These are phyloP conservation scores for Anguilla anguilla DNA, from an alignment of 2,797 vertebrate species.

Conservation along the genomic window DNA sequence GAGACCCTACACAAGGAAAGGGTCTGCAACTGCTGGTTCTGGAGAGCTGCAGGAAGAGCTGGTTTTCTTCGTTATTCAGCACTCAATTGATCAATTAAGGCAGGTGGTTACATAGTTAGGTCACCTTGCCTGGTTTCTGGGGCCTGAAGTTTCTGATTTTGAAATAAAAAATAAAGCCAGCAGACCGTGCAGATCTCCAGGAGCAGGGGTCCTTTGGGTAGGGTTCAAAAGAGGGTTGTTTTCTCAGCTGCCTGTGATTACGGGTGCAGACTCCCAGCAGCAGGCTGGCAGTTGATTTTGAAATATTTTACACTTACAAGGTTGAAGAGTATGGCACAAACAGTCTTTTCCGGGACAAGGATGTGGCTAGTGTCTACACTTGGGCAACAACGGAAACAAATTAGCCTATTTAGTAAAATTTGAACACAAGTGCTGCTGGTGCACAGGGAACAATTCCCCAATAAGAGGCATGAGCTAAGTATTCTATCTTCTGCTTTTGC, in stretches of 20 bases:
- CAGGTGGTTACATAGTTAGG: too few species aligned
- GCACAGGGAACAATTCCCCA: neutral
- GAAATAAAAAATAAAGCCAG: too few species aligned
- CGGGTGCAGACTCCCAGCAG: neutral
- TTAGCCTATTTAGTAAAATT: neutral
- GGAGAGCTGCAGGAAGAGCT: too few species aligned
- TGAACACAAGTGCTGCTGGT: neutral
- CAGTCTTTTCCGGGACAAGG: neutral
- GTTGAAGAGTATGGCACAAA: neutral
- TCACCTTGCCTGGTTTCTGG: too few species aligned
- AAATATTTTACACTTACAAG: slow-evolving; percentile 15
- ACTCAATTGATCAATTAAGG: too few species aligned
- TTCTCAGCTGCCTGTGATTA: slow-evolving; percentile 8
- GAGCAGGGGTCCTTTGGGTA: neutral
- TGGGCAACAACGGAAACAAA: neutral
- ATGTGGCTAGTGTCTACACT: neutral
- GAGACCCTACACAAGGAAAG: too few species aligned
- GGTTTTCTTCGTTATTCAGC: too few species aligned
- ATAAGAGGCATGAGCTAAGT: neutral
- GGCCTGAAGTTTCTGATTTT: too few species aligned
- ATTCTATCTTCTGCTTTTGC: neutral
- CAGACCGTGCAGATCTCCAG: too few species aligned
- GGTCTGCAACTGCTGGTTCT: too few species aligned
- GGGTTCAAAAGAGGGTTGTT: slow-evolving; percentile 1
- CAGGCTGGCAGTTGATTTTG: neutral